Evolutionary conservation across 2,113 vertebrate genomes (phyloP).

Genomic region (Tragulus kanchil): DNA sequence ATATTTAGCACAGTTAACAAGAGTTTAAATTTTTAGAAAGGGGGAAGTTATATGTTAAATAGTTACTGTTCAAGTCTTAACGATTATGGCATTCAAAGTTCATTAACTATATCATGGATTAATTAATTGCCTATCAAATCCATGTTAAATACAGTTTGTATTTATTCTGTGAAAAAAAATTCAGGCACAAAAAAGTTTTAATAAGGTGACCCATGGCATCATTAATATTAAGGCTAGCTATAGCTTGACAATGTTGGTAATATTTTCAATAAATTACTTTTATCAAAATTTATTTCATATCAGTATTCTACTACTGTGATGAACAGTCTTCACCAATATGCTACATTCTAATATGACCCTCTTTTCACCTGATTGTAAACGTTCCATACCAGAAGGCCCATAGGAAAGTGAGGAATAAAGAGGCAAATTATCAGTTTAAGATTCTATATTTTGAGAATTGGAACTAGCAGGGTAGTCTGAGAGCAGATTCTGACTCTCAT

Average conservation of each 20-base stretch:
- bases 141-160: neutral
- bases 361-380: neutral
- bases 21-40: conserved; percentile 5
- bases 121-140: conserved; percentile 29
- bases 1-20: neutral
- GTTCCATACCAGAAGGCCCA: neutral
- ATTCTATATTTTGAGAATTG: neutral
- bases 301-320: neutral
- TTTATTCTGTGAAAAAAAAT: conserved; percentile 16
- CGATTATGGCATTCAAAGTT: neutral
- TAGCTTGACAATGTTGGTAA: neutral
- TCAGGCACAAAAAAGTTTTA: neutral
- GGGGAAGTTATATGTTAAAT: neutral
- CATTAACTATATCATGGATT: neutral
- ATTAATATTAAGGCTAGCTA: neutral
- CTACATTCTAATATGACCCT: neutral
- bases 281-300: neutral
- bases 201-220: neutral
- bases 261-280: neutral
- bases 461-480: neutral
- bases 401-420: neutral
- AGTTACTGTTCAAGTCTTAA: neutral
- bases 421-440: neutral
- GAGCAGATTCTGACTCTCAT: neutral
- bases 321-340: neutral